Evolutionary conservation across 2,888 invertebrate species (phyloP).

Genomic region (Eupithecia centaureata): DNA sequence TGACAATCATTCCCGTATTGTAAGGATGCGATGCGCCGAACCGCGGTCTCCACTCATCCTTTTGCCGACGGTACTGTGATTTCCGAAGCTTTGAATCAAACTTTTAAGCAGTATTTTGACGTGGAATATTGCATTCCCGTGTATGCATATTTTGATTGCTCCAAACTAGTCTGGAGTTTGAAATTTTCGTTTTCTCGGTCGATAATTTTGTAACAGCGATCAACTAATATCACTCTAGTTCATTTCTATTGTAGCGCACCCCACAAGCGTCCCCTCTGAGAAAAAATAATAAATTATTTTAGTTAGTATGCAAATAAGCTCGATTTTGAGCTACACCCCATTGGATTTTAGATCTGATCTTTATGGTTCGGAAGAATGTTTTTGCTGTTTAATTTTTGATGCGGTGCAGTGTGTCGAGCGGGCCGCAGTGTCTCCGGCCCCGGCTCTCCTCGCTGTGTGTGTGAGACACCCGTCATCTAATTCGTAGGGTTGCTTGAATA

Average conservation of each 20-base stretch:
- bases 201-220: constrained; percentile 60
- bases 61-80: constrained; percentile 78
- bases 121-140: constrained; percentile 78
- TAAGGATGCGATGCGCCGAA: constrained; percentile 74
- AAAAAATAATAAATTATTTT: constrained; percentile 85
- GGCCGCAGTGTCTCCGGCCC: constrained; percentile 47
- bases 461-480: constrained; percentile 79
- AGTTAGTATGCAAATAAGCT: constrained; percentile 84
- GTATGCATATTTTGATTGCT: constrained; percentile 75
- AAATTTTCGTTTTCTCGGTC: constrained; percentile 26
- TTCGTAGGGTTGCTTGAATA: constrained; percentile 82
- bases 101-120: constrained; percentile 80
- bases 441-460: constrained; percentile 69
- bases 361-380: constrained; percentile 70
- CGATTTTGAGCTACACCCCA: constrained; percentile 82
- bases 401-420: constrained; percentile 23
- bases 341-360: constrained; percentile 72
- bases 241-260: constrained; percentile 77
- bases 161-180: constrained; percentile 55
- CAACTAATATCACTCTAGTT: constrained; percentile 81
- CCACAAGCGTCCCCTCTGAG: constrained; percentile 76
- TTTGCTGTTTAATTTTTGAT: constrained; percentile 48
- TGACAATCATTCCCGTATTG: constrained; percentile 78
- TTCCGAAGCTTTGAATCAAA: constrained; percentile 81
- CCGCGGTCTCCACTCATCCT: constrained; percentile 64